A percentile compares a stretch with the other conserved stretches of the same genome.
Conservation (phyloP, 2,113 vertebrate species). For the Microtus pennsylvanicus region DNA sequence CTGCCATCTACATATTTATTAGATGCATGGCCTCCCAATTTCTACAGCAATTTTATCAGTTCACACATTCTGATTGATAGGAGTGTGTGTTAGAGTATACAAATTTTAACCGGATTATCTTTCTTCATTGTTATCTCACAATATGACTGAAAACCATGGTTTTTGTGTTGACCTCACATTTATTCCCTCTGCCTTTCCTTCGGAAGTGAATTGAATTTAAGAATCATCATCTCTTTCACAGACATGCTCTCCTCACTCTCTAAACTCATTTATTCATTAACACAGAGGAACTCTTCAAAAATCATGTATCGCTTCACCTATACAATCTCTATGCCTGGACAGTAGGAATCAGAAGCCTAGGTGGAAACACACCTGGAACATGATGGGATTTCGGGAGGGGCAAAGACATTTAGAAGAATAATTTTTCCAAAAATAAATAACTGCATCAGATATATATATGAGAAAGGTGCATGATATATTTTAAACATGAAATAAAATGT, state of each 20-base stretch:
- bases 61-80: neutral
- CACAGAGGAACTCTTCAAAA: neutral
- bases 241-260: neutral
- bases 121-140: neutral
- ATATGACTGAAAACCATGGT: neutral
- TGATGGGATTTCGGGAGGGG: neutral
- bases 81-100: neutral
- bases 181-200: neutral
- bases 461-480: neutral
- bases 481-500: neutral
- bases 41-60: neutral
- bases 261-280: neutral
- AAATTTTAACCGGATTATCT: neutral
- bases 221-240: neutral
- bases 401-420: neutral
- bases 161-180: neutral
- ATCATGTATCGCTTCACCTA: neutral
- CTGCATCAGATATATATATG: neutral
- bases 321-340: neutral
- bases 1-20: conserved; percentile 22
- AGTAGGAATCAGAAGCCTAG: neutral
- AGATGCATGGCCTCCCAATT: neutral
- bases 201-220: neutral
- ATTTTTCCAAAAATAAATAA: neutral
- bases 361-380: neutral